These are phyloP conservation scores for Pseudomyrmex concolor DNA, from an alignment of 1,140 invertebrate species.

Conservation along the genomic window DNA sequence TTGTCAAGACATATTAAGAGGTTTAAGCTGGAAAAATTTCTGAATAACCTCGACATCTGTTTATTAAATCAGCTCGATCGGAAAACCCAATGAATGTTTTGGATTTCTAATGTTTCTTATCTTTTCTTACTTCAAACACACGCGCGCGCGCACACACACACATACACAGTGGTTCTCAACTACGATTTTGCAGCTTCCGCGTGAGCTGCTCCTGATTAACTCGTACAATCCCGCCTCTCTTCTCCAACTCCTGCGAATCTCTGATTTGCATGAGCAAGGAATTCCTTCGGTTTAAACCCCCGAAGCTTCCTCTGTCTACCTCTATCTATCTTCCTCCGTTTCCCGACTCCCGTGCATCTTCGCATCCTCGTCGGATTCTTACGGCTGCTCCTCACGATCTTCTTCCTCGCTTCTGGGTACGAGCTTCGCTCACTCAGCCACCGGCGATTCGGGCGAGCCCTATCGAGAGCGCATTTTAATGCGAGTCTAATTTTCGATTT, in stretches of 20 bases:
- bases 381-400: constrained; percentile 40
- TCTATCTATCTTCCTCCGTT: constrained; percentile 47
- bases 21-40: not conserved
- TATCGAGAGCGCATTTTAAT: constrained; percentile 82
- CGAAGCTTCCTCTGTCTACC: constrained; percentile 55
- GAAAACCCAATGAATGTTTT: constrained; percentile 38
- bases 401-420: constrained; percentile 51
- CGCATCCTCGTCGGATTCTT: constrained; percentile 32
- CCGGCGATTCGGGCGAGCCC: constrained; percentile 75
- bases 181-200: constrained; percentile 64
- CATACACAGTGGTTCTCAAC: constrained; percentile 70
- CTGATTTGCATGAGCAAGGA: constrained; percentile 81
- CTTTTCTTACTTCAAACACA: constrained; percentile 63
- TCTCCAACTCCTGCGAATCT: constrained; percentile 68
- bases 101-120: constrained; percentile 36
- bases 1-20: not conserved
- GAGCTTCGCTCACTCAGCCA: constrained; percentile 70
- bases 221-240: constrained; percentile 71
- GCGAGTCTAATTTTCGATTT: constrained; percentile 83
- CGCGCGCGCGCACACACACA: too few relatives aligned
- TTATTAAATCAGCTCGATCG: constrained; percentile 8
- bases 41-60: not conserved
- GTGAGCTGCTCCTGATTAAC: constrained; percentile 77
- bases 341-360: constrained; percentile 20
- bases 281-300: constrained; percentile 79